Base-by-base conservation (phyloP, 2,888 invertebrate species). In the Parnassius smintheus region DNA sequence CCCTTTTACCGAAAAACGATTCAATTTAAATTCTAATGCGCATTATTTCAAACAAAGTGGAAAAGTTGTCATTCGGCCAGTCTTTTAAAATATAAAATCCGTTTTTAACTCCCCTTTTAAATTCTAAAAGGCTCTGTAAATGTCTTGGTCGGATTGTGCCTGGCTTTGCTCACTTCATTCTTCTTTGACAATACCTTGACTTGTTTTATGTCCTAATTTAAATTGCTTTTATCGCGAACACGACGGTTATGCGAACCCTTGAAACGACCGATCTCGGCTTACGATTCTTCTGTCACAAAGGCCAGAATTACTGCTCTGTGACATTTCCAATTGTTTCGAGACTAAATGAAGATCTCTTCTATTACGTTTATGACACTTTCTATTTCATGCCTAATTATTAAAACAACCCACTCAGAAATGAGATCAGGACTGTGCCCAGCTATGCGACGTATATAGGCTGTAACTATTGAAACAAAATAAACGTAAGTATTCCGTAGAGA, bases 161-260 rank as follows among this genome's bases (percentile, higher is more conserved):
- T 67, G 72, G 71, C 74, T 76, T 51, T 70, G 68, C 69, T 77
- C 76, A 74, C 77, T 82, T 79, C 74, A 76, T 80, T 82, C 75
- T 77, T 72, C 77, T 77, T 80, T 86, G 85, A 86, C 85, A 88
- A 86, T 83, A 81, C 79, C 83, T 76, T 80, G 85, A 83, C 86
- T 75, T 88, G 85, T 82, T 88, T 86, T 86, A 87, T 83, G 84
- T 67, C 69, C 70, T 69, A 70, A 75, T 75, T 73, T 70, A 71
- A 72, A 72, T 71, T 72, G 83, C 77, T 82, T 81, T 82, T 82
- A 83, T 81, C 80, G 77, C 68, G 80, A 81, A 78, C 81, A 79
- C 78, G 79, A 72, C 81, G 76, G 76, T 80, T 77, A 75, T 77
- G 77, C 72, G 71, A 69, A 58, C 25, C 73, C 73, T 71, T 71